Evolutionary conservation across 2,797 vertebrate species (phyloP).

Genomic region (Hipposideros larvatus): DNA sequence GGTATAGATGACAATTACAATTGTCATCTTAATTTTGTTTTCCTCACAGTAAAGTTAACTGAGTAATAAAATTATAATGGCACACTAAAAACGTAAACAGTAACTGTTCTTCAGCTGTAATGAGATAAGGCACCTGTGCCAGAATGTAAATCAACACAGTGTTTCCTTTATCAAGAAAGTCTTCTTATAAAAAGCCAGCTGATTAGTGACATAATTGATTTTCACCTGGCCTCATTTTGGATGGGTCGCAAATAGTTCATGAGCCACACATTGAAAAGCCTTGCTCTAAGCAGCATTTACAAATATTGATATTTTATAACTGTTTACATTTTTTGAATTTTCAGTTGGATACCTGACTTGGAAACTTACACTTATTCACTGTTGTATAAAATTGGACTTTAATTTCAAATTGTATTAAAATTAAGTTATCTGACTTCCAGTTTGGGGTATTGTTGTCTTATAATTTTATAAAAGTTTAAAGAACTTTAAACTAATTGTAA

Average conservation of each 20-base stretch:
- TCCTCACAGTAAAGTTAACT: not conserved
- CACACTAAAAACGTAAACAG: slow-evolving; percentile 71
- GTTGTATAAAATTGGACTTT: slow-evolving; percentile 78
- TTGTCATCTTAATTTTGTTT: not conserved
- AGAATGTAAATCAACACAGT: not conserved
- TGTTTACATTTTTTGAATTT: slow-evolving; percentile 83
- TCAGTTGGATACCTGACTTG: slow-evolving; percentile 73
- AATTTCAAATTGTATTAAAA: slow-evolving; percentile 74
- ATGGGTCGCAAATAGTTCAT: not conserved
- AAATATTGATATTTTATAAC: slow-evolving; percentile 68
- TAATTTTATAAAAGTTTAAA: slow-evolving; percentile 80
- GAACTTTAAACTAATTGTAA: slow-evolving; percentile 61
- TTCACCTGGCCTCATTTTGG: slow-evolving; percentile 6
- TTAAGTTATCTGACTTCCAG: slow-evolving; percentile 62
- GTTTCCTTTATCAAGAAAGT: slow-evolving; percentile 34
- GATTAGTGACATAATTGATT: not conserved
- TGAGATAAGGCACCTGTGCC: not conserved
- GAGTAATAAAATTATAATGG: slow-evolving; percentile 37
- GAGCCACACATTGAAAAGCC: slow-evolving; percentile 42
- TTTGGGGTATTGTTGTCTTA: slow-evolving; percentile 52
- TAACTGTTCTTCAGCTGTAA: not conserved
- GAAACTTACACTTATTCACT: slow-evolving; percentile 61
- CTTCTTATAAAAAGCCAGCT: not conserved
- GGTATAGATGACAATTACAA: not conserved
- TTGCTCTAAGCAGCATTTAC: slow-evolving; percentile 63